Evolutionary conservation across 2,888 invertebrate species (phyloP), one percentile per base, ranked within the genome.

Genomic region (Halocaridina rubra): DNA sequence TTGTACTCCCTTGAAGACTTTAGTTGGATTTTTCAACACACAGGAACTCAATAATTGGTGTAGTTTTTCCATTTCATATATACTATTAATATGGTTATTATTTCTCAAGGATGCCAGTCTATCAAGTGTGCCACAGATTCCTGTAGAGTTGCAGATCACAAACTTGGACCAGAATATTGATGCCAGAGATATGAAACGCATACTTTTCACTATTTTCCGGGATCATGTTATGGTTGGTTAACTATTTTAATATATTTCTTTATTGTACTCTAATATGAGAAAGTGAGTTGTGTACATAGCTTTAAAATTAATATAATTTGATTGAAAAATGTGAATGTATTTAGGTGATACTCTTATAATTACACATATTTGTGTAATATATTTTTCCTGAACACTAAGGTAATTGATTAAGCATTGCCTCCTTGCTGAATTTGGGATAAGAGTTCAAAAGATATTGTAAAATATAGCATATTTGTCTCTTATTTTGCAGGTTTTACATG

Each of bases 161-260:
- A 95, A 95, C 91, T 91, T 95, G 88, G 95, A 95, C 91, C 93
- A 94, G 89, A 93, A 93, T 88, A 93, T 95, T 89, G 93, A 94
- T 89, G 91, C 93, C 0, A 92, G 93, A 87, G 94, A 95, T 89
- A 93, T 95, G 92, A 93, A 93, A 89, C 93, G 92, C 88, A 92
- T 94, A 87, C 91, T 95, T 19, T 91, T 92, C 71, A 92, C 93
- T 32, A 92, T 94, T 86, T 94, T 95, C 89, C 93, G 93, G 89
- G 93, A 94, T 89, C 93, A 93, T 89, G 93, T 93, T 4, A 93
- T 93, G 92, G 94, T 94, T 90, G 91, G 90, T 69, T 64, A n/a
- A 24, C 69, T 78, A 8, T 30, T 24, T 74, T 79, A 84, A 3
- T n/a, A n/a, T n/a, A n/a, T n/a, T n/a, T n/a, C n/a, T n/a, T n/a